These are phyloP conservation scores for Ruditapes philippinarum DNA, from an alignment of 1,140 invertebrate genomes.

Conservation along the genomic window DNA sequence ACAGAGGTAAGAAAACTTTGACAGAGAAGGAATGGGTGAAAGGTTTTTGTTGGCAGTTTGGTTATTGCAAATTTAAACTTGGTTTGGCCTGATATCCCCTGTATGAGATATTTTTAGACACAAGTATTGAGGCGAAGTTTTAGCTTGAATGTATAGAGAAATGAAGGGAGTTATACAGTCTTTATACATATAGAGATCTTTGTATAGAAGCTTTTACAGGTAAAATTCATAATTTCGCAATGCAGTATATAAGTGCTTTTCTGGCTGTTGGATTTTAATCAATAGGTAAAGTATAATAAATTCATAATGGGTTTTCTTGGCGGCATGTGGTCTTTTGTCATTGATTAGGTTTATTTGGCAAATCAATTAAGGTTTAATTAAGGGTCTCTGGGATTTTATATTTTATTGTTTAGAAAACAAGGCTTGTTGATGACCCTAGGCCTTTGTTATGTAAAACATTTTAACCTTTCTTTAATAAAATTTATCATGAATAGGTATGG, in stretches of 20 bases:
- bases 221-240: constrained; percentile 57
- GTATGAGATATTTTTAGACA: constrained; percentile 59
- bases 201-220: constrained; percentile 62
- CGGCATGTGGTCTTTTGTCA: constrained; percentile 57
- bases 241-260: constrained; percentile 26
- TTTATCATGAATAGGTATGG: not conserved
- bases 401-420: constrained; percentile 43
- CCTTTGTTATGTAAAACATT: constrained; percentile 35
- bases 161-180: constrained; percentile 55
- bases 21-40: not conserved
- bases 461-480: constrained; percentile 2
- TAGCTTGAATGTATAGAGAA: constrained; percentile 62
- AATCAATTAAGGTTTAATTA: constrained; percentile 65
- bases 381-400: constrained; percentile 15
- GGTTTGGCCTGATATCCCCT: constrained; percentile 61
- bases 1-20: constrained; percentile 11
- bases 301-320: constrained; percentile 19
- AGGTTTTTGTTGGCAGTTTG: constrained; percentile 1
- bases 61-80: constrained; percentile 44
- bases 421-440: not conserved
- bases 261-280: constrained; percentile 53
- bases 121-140: constrained; percentile 67
- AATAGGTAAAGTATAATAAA: constrained; percentile 60
- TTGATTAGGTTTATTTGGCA: constrained; percentile 29
- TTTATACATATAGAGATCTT: constrained; percentile 66